Base-by-base conservation (phyloP, 2,888 invertebrate species). In the Campoletis raptor region DNA sequence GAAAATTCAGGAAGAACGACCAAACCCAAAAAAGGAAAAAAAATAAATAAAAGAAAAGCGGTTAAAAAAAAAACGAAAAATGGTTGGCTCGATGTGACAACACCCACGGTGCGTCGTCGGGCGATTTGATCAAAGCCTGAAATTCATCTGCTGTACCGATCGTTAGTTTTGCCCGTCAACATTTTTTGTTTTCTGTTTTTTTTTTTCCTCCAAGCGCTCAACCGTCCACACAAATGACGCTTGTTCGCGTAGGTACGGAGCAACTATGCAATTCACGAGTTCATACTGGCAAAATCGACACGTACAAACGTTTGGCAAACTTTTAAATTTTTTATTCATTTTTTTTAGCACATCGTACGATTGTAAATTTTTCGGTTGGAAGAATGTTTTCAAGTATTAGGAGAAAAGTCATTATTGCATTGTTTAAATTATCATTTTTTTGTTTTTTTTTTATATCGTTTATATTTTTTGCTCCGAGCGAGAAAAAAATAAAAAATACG, bases 61-160 rank as follows among this genome's bases (percentile, higher is more conserved):
- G 42, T 45, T 24, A 3, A 70, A 52, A 52, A 72, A 72, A 36
- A 48, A 52, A 30, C 52, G 30, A 78, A 30, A 40, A 77, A 40
- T 64, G 74, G 81, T 74, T 74, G 70, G 42, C 70, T 73, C 72
- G 37, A 66, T 57, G 73, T 45, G 36, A 54, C 30, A 45, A 45
- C 18, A 30, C 73, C 30, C 79, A 30, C 30, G 30, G 30, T 30
- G 79, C 24, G 69, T 12, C 84, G 69, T 52, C 45, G 69, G 61
- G 57, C n/a, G 61, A 67, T 67, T 74, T 84, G 74, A 80, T 84
- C 79, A 84, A 74, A 84, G 57, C 74, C 30, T 61, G 74, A 69
- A 79, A 84, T 84, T 84, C 79, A 83, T 84, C 67, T 48, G 37
- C 74, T 57, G 30, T 57, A 30, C 30, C 54, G 66, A 18, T 30